Conservation (phyloP, 2,888 invertebrate species). For the Alloplasta piceator region DNA sequence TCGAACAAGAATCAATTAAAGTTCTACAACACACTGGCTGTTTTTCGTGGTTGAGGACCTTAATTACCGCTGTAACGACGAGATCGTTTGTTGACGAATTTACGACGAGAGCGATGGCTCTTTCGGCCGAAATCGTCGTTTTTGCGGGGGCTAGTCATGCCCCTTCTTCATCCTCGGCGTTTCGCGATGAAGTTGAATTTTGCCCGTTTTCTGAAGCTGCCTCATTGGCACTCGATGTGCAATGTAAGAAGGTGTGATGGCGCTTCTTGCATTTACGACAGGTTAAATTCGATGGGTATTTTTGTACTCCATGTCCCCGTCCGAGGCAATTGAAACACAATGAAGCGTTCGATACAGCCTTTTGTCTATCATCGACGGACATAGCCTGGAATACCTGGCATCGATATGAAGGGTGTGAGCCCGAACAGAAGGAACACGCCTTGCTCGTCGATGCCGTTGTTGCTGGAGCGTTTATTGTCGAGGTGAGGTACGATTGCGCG, state of each 20-base stretch:
- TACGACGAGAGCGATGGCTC: not conserved
- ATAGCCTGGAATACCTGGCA: not conserved
- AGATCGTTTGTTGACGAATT: constrained; percentile 16
- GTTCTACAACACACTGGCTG: not conserved
- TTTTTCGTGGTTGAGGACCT: not conserved
- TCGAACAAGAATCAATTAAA: constrained; percentile 1
- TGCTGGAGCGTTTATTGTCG: too few species aligned
- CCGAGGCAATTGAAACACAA: not conserved
- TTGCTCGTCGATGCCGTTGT: not conserved
- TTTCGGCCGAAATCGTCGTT: not conserved
- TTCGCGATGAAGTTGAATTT: not conserved
- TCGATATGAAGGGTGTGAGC: not conserved
- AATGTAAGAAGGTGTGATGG: too few species aligned
- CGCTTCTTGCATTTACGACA: too few species aligned
- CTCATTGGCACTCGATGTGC: not conserved
- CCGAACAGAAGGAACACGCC: constrained; percentile 22
- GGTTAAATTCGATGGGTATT: not conserved
- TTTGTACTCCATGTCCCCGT: not conserved
- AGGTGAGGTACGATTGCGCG: too few species aligned
- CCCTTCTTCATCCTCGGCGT: not conserved
- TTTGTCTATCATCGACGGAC: not conserved
- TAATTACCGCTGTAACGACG: constrained; percentile 13
- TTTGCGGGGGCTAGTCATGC: not conserved
- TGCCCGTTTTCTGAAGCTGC: not conserved
- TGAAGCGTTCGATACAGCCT: not conserved